phyloP scores from a whole-genome alignment of 1,140 invertebrate genomes.

The Cotesia typhae region DNA sequence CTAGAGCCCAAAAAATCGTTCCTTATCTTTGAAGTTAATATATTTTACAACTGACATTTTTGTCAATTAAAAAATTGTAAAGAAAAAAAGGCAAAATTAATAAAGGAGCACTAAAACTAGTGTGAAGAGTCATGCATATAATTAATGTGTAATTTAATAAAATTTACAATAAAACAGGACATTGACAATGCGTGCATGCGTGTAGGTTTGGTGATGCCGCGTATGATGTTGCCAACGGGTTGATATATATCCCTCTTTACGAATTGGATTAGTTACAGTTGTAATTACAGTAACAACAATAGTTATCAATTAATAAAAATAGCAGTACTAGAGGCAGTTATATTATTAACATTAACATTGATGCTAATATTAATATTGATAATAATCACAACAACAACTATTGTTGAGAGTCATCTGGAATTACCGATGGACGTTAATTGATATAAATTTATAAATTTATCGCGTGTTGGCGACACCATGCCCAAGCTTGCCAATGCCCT shows the following conservation, averaged over 20 bases:
- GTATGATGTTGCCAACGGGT: slow-evolving; percentile 65
- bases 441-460: slow-evolving; percentile 44
- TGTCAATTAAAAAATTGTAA: neutral
- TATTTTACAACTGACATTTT: neutral
- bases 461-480: slow-evolving; percentile 67
- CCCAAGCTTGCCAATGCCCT: slow-evolving; percentile 82
- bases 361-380: neutral
- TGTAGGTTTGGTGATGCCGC: slow-evolving; percentile 64
- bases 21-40: slow-evolving; percentile 5
- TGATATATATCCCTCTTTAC: slow-evolving; percentile 26
- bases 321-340: no score
- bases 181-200: slow-evolving; percentile 67
- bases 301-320: neutral
- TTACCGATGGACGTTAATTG: slow-evolving; percentile 43
- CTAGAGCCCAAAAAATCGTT: slow-evolving; percentile 67
- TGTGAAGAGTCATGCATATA: slow-evolving; percentile 55
- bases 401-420: slow-evolving; percentile 38
- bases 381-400: slow-evolving; percentile 9
- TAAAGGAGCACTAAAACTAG: slow-evolving; percentile 60
- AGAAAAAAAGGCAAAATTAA: slow-evolving; percentile 19
- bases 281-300: slow-evolving; percentile 1
- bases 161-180: slow-evolving; percentile 55
- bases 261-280: slow-evolving; percentile 4
- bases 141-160: slow-evolving; percentile 46
- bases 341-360: no score